These are phyloP conservation scores for Urocolius indicus DNA, from an alignment of 2,113 vertebrate species.

Conservation along the genomic window DNA sequence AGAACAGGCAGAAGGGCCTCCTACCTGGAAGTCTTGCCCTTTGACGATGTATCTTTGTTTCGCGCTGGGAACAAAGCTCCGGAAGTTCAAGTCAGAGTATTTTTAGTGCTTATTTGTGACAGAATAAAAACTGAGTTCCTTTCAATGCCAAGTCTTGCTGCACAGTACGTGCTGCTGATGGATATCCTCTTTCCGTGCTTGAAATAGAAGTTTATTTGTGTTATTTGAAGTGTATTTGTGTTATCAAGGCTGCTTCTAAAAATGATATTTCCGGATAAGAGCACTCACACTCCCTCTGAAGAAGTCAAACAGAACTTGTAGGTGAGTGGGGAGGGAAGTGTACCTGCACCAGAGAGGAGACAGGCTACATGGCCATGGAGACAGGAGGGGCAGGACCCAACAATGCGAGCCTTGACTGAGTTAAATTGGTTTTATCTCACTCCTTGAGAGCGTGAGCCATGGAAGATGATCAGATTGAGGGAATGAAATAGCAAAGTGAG, in stretches of 20 bases:
- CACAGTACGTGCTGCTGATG: not conserved
- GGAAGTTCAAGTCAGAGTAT: not conserved
- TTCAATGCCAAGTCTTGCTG: not conserved
- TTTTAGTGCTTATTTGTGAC: slow-evolving; percentile 29
- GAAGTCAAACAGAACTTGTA: not conserved
- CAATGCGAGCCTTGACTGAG: not conserved
- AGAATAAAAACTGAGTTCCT: not conserved
- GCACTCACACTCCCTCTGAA: not conserved
- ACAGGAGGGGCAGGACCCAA: not conserved
- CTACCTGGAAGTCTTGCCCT: not conserved
- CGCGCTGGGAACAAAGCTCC: not conserved
- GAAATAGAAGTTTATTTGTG: not conserved
- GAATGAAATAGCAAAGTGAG: not conserved
- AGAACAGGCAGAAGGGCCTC: not conserved
- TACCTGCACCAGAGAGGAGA: not conserved
- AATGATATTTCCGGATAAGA: not conserved
- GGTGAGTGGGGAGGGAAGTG: not conserved
- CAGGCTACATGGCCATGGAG: fast-evolving
- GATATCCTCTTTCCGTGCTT: not conserved
- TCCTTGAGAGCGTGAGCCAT: not conserved
- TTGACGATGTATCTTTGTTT: not conserved
- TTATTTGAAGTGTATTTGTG: not conserved
- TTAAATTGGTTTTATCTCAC: not conserved
- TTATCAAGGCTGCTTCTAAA: not conserved
- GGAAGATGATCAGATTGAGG: not conserved